Evolutionary conservation across 1,140 invertebrate species (phyloP), one percentile per base, ranked within the genome.

Genomic region (Cydia pomonella): DNA sequence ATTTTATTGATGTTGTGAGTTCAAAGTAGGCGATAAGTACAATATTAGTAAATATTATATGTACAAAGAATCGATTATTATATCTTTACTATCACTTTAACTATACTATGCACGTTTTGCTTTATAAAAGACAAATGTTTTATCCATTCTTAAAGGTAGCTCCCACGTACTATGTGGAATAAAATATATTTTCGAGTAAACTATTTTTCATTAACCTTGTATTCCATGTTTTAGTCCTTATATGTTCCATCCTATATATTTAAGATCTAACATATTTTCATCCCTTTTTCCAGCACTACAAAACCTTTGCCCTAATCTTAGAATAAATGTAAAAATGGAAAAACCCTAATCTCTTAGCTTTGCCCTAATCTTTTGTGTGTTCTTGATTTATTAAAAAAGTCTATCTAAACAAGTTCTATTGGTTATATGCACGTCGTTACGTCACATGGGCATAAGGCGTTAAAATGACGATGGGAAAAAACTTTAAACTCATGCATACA

Each of bases 1-100:
- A 75, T 83, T 81, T 59, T 86, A 88, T 87, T 85, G 79, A 84
- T 86, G 83, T 87, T 87, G 78, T 82, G 75, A 44, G 76, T 81
- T 76, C 76, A 76, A 79, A 74, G 74, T 83, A 80, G 80, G 75
- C 66, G 78, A 78, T 82, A 83, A 82, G 74, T 85, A 79, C 76
- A 79, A 84, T 76, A 80, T 75, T 79, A 73, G 79, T 79, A 53
- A 75, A 79, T 78, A 79, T 75, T 79, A 64, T 33, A 73, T 82
- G 75, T 81, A 77, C 72, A 76, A n/a, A 76, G 53, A 41, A 72
- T 79, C 59, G 71, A 77, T 73, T 81, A 74, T 76, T 76, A 75
- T 78, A 77, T 75, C 29, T 38, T 69, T 69, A 69, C 29, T 18
- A 29, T 16, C 75, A 76, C 47, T 50, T 80, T 76, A 71, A 27